Evolutionary conservation across 2,113 vertebrate genomes (phyloP).

Genomic region (Tychaedon coryphoeus): DNA sequence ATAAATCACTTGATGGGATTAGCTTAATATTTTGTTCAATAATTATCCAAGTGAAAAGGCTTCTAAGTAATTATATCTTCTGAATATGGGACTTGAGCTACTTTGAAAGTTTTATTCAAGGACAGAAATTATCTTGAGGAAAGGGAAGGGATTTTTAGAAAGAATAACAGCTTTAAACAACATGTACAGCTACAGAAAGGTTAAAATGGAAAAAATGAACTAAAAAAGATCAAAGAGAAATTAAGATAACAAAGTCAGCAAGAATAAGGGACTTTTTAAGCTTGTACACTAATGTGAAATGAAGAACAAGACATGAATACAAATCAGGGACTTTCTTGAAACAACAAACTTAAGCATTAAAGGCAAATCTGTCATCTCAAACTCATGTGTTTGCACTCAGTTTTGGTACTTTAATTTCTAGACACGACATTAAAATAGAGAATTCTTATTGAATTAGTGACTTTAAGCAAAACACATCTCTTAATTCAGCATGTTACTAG

Average conservation of each 20-base stretch:
- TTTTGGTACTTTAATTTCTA: constrained; percentile 8
- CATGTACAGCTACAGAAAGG: not conserved
- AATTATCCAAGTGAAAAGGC: not conserved
- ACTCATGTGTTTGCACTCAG: not conserved
- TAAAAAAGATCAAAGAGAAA: constrained; percentile 38
- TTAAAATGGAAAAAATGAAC: not conserved
- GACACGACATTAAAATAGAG: constrained; percentile 5
- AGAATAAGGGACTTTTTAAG: constrained; percentile 34
- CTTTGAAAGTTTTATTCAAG: constrained; percentile 37
- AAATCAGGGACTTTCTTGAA: constrained; percentile 36
- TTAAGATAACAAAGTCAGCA: constrained; percentile 29
- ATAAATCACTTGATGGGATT: not conserved
- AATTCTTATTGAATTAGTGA: not conserved
- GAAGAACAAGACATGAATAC: constrained; percentile 38
- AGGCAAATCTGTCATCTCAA: constrained; percentile 11
- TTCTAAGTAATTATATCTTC: constrained; percentile 15
- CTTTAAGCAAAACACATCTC: not conserved
- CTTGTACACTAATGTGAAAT: not conserved
- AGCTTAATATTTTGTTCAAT: not conserved
- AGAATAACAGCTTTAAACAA: constrained; percentile 39
- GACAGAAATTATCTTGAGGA: constrained; percentile 41
- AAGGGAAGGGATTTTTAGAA: not conserved
- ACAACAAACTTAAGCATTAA: constrained; percentile 28
- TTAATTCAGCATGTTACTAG: not conserved
- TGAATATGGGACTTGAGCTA: not conserved